phyloP scores from a whole-genome alignment of 64 coral and sea anemone genomes.

The Pocillopora damicornis region DNA sequence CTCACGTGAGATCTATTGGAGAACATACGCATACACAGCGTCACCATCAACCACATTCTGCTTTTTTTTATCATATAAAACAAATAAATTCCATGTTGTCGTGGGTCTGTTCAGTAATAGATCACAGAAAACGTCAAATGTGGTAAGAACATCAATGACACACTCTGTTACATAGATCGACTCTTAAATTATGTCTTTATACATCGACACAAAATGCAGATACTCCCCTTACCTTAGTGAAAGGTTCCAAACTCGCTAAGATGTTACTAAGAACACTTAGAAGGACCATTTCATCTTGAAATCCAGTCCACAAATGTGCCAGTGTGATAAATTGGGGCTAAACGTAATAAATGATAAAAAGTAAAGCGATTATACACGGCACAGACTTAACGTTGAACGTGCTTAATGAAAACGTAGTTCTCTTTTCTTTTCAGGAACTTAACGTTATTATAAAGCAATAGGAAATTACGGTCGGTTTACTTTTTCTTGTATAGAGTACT shows the following conservation, averaged over 20 bases:
- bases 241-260: slow-evolving; percentile 87
- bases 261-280: slow-evolving; percentile 99
- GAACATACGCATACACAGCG: too few species aligned
- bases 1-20: too few species aligned
- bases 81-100: too few species aligned
- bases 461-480: background rate
- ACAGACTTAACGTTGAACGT: background rate
- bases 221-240: slow-evolving; percentile 68
- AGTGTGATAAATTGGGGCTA: slow-evolving; percentile 97
- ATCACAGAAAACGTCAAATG: too few species aligned
- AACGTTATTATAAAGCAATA: background rate
- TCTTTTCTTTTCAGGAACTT: background rate
- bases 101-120: too few species aligned
- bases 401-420: too few species aligned
- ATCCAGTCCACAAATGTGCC: slow-evolving; percentile 93
- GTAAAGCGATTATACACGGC: background rate
- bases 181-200: background rate
- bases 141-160: too few species aligned
- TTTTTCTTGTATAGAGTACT: slow-evolving; percentile 5
- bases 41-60: too few species aligned
- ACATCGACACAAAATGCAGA: background rate
- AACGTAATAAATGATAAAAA: background rate
- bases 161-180: background rate
- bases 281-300: slow-evolving; percentile 98
- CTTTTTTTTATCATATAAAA: too few species aligned